Percentiles rank a stretch among this genome's conserved stretches.
phyloP scores from a whole-genome alignment of 1,140 invertebrate species.

The Papilio glaucus region DNA sequence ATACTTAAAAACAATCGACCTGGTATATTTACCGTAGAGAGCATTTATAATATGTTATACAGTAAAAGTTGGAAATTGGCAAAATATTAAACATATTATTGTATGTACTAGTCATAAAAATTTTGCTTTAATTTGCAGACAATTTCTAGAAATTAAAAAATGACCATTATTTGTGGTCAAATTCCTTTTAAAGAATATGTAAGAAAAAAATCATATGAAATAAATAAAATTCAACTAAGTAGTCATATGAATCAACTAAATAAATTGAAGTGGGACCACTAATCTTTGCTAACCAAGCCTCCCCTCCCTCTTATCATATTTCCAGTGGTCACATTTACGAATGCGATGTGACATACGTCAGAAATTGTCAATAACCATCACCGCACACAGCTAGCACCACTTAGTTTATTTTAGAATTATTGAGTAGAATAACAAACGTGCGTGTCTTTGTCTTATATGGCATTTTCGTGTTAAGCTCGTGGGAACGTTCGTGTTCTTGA shows the following conservation, averaged over 20 bases:
- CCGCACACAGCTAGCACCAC: constrained; percentile 53
- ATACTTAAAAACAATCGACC: too few species aligned
- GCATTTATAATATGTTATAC: too few species aligned
- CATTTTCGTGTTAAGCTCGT: constrained; percentile 70
- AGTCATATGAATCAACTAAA: not conserved
- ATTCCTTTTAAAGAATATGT: too few species aligned
- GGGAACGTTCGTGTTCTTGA: constrained; percentile 75
- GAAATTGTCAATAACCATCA: constrained; percentile 71
- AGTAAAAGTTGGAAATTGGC: too few species aligned
- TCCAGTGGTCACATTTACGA: constrained; percentile 26
- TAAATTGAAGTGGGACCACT: not conserved
- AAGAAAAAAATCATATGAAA: too few species aligned
- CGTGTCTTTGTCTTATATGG: constrained; percentile 77
- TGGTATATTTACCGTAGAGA: too few species aligned
- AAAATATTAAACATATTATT: too few species aligned
- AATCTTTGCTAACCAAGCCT: not conserved
- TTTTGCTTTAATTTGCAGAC: too few species aligned
- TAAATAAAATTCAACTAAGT: too few species aligned
- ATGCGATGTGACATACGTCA: constrained; percentile 48
- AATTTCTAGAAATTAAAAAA: too few species aligned
- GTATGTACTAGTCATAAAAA: too few species aligned
- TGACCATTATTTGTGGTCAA: too few species aligned
- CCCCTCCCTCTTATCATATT: constrained; percentile 1
- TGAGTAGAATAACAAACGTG: constrained; percentile 69
- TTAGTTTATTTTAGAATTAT: constrained; percentile 69